Conservation (phyloP, 2,113 vertebrate species). For the Stomatorhinus ivindoensis region DNA sequence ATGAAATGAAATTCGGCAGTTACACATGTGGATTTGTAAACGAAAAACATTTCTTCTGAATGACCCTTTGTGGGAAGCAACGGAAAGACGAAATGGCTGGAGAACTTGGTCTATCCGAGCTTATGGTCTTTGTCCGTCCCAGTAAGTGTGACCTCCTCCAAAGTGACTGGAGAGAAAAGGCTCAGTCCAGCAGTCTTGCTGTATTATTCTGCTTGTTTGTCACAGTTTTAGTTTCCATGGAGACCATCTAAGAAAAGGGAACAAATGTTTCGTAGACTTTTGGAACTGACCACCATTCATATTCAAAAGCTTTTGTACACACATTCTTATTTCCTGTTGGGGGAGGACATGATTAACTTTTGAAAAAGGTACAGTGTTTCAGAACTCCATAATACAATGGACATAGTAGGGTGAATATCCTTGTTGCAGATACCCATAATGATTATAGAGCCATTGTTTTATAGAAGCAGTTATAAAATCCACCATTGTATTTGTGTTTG, state of each 20-base stretch:
- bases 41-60: background rate
- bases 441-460: background rate
- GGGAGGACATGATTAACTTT: background rate
- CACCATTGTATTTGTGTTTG: background rate
- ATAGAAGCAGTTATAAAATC: background rate
- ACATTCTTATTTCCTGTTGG: background rate
- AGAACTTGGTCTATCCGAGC: background rate
- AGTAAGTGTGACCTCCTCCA: background rate
- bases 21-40: background rate
- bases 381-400: background rate
- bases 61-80: background rate
- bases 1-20: background rate
- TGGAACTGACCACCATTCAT: background rate
- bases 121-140: background rate
- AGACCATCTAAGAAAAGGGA: background rate
- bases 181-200: background rate
- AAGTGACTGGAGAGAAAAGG: background rate
- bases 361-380: background rate
- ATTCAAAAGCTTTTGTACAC: background rate
- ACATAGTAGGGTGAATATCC: background rate
- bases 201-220: background rate
- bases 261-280: background rate
- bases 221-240: background rate
- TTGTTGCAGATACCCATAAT: background rate
- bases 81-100: background rate